A percentile compares a stretch with the other conserved stretches of the same genome.
Conservation (phyloP, 2,888 invertebrate species). For the Lamproptera curius region DNA sequence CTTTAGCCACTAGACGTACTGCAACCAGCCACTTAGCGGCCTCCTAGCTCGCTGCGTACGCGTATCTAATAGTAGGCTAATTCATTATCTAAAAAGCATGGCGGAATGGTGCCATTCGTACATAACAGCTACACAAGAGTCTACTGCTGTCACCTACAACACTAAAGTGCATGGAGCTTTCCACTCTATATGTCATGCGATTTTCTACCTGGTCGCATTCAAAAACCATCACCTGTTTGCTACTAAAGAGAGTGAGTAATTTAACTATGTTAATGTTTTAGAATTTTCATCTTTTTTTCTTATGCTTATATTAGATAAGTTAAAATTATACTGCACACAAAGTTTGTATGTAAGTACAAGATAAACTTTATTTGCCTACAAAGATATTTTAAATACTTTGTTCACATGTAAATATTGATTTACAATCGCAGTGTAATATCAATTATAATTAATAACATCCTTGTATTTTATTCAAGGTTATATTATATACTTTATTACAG, state of each 20-base stretch:
- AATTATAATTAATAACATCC: no score
- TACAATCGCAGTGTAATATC: no score
- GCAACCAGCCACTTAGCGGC: slow-evolving; percentile 67
- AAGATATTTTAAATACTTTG: no score
- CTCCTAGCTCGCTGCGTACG: slow-evolving; percentile 62
- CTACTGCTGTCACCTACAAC: slow-evolving; percentile 47
- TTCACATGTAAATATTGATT: no score
- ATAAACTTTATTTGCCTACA: no score
- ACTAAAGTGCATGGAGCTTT: slow-evolving; percentile 89
- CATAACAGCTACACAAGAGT: slow-evolving; percentile 81
- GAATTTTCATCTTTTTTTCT: background rate
- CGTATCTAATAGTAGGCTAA: slow-evolving; percentile 55
- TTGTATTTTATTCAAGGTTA: no score
- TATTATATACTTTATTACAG: no score
- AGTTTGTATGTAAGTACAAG: no score
- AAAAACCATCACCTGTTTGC: slow-evolving; percentile 90
- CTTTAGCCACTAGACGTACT: slow-evolving; percentile 56
- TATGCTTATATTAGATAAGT: no score
- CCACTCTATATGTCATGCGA: slow-evolving; percentile 93
- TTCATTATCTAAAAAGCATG: slow-evolving; percentile 76
- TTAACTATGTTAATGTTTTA: background rate
- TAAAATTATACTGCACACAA: no score
- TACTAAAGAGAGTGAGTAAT: slow-evolving; percentile 85
- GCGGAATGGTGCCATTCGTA: slow-evolving; percentile 92
- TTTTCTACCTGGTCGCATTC: slow-evolving; percentile 95